Percentiles rank a stretch among this genome's conserved stretches.
Conservation (phyloP, 2,888 invertebrate genomes). For the Andrena chrysosceles region DNA sequence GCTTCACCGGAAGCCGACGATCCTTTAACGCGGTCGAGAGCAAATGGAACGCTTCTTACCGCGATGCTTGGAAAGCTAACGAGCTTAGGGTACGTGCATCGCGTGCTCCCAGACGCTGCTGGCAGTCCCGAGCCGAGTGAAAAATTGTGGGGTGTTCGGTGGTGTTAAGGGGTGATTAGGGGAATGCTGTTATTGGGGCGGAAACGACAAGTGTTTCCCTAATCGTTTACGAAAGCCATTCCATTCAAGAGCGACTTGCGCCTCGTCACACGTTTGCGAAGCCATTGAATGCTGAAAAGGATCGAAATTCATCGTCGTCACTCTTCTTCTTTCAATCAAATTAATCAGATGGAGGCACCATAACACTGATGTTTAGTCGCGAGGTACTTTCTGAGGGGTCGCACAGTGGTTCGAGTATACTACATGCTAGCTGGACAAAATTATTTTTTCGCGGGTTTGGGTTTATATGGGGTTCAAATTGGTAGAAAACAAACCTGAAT, state of each 20-base stretch:
- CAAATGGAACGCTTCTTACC: conserved; percentile 29
- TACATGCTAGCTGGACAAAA: too few relatives aligned
- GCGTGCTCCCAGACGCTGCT: neutral
- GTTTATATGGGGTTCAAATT: too few relatives aligned
- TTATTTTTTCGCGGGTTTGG: too few relatives aligned
- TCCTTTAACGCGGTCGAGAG: conserved; percentile 14
- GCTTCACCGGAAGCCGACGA: conserved; percentile 5
- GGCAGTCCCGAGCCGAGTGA: conserved; percentile 4
- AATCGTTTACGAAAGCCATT: neutral
- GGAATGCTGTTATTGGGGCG: neutral
- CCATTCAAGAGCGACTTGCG: neutral
- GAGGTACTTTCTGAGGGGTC: too few relatives aligned
- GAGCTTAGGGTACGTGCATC: conserved; percentile 18
- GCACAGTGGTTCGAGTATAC: too few relatives aligned
- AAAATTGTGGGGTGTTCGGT: neutral
- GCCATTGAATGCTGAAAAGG: neutral
- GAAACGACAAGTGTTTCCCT: neutral
- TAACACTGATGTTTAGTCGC: too few relatives aligned
- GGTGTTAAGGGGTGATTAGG: conserved; percentile 2
- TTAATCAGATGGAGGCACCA: too few relatives aligned
- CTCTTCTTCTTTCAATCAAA: neutral
- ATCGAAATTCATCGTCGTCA: neutral
- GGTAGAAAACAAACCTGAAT: too few relatives aligned
- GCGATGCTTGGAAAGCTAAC: conserved; percentile 2
- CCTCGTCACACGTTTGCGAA: neutral